Evolutionary conservation across 1,140 invertebrate genomes (phyloP).

Genomic region (Bombus pascuorum): DNA sequence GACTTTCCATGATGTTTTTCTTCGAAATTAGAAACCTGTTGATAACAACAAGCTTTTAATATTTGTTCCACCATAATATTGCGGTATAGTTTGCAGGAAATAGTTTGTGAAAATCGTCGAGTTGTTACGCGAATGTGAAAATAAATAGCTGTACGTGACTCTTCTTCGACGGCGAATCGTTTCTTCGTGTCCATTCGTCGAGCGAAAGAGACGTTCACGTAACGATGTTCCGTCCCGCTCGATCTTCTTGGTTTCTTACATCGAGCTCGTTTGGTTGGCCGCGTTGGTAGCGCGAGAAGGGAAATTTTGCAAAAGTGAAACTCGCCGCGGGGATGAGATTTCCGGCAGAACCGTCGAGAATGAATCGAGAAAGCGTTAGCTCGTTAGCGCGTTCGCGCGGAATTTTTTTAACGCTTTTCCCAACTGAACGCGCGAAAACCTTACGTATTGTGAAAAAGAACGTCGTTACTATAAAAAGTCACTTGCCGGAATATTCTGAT

Average conservation of each 20-base stretch:
- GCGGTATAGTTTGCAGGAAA: too few species aligned
- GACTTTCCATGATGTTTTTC: too few species aligned
- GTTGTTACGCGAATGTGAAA: neutral
- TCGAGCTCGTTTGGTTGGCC: neutral
- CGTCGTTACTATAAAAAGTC: neutral
- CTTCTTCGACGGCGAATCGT: neutral
- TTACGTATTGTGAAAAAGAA: neutral
- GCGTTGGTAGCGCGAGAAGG: conserved; percentile 8
- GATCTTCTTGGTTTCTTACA: neutral
- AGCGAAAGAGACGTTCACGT: neutral
- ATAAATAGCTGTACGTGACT: neutral
- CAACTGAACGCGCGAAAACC: neutral
- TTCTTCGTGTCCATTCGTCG: neutral
- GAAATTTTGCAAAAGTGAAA: conserved; percentile 47
- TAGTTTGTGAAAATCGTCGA: too few species aligned
- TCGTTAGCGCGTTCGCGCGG: conserved; percentile 13
- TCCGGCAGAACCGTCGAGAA: conserved; percentile 18
- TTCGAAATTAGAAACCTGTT: too few species aligned
- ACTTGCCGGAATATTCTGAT: too few species aligned
- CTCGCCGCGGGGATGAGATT: conserved; percentile 18
- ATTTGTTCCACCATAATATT: fast-evolving
- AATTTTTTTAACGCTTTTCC: conserved; percentile 19
- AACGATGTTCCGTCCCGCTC: neutral
- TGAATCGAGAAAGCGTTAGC: conserved; percentile 21
- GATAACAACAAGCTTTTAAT: too few species aligned